A percentile compares a stretch with the other conserved stretches of the same genome.
Evolutionary conservation across 2,888 invertebrate genomes (phyloP).

Genomic region (Diaprepes abbreviatus): DNA sequence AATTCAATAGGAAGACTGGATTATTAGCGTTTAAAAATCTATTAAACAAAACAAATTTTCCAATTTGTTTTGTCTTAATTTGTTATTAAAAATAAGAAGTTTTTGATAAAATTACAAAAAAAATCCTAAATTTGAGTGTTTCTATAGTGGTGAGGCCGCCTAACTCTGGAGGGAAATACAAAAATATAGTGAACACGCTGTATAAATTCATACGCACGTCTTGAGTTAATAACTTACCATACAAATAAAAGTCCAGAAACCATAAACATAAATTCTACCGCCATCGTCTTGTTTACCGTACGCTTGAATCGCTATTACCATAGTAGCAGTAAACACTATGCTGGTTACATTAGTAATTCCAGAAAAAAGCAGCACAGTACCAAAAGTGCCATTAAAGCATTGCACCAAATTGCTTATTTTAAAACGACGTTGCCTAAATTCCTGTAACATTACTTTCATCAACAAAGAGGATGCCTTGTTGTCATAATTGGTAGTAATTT

Average conservation of each 20-base stretch:
- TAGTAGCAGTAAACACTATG: constrained; percentile 6
- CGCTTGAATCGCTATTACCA: neutral
- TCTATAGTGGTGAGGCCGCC: too few relatives aligned
- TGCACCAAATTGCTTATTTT: neutral
- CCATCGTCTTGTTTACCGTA: neutral
- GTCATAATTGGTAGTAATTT: neutral
- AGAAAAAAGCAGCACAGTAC: neutral
- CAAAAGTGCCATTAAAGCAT: neutral
- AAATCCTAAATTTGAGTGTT: too few relatives aligned
- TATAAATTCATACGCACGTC: too few relatives aligned
- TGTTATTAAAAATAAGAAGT: too few relatives aligned
- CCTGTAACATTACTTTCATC: neutral
- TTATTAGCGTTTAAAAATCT: too few relatives aligned
- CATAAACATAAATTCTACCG: neutral
- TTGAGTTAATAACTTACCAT: too few relatives aligned
- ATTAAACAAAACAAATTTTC: too few relatives aligned
- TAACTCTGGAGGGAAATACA: too few relatives aligned
- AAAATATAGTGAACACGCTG: too few relatives aligned
- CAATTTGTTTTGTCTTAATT: too few relatives aligned
- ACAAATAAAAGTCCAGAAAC: constrained; percentile 5
- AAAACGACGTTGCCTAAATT: neutral
- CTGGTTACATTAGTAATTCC: constrained; percentile 7
- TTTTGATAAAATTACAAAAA: too few relatives aligned
- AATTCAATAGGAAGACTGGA: too few relatives aligned
- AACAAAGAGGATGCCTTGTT: neutral